phyloP scores from a whole-genome alignment of 2,113 vertebrate species.

The Acanthisitta chloris region DNA sequence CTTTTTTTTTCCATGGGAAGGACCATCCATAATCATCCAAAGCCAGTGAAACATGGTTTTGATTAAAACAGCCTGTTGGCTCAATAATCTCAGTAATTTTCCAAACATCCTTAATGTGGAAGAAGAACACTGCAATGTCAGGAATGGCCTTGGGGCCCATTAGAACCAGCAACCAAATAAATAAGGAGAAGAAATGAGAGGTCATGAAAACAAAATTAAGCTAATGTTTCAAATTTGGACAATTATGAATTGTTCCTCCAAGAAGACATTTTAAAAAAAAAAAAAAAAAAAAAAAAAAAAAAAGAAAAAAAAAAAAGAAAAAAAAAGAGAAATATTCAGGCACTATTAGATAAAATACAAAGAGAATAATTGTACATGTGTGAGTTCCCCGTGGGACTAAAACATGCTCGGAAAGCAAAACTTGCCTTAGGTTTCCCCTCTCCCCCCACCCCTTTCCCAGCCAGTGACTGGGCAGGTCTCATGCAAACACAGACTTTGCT shows the following conservation, averaged over 20 bases:
- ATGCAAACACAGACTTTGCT: constrained; percentile 70
- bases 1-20: neutral
- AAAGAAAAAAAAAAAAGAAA: too few relatives aligned
- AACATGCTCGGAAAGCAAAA: constrained; percentile 73
- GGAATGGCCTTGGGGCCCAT: constrained; percentile 78
- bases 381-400: constrained; percentile 63
- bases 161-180: constrained; percentile 77
- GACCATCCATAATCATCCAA: constrained; percentile 76
- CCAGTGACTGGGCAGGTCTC: constrained; percentile 57
- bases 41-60: constrained; percentile 82
- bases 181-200: constrained; percentile 72
- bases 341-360: constrained; percentile 80
- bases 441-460: constrained; percentile 12
- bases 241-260: constrained; percentile 78
- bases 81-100: constrained; percentile 82
- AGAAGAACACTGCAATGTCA: constrained; percentile 74
- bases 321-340: too few relatives aligned
- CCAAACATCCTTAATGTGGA: constrained; percentile 81
- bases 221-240: constrained; percentile 82
- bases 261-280: constrained; percentile 73
- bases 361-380: constrained; percentile 70
- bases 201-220: constrained; percentile 84
- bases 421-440: constrained; percentile 28
- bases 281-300: too few relatives aligned
- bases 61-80: constrained; percentile 84